A percentile compares a stretch with the other conserved stretches of the same genome.
These are phyloP conservation scores for Melinaea menophilus DNA, from an alignment of 2,888 invertebrate genomes.

Conservation along the genomic window DNA sequence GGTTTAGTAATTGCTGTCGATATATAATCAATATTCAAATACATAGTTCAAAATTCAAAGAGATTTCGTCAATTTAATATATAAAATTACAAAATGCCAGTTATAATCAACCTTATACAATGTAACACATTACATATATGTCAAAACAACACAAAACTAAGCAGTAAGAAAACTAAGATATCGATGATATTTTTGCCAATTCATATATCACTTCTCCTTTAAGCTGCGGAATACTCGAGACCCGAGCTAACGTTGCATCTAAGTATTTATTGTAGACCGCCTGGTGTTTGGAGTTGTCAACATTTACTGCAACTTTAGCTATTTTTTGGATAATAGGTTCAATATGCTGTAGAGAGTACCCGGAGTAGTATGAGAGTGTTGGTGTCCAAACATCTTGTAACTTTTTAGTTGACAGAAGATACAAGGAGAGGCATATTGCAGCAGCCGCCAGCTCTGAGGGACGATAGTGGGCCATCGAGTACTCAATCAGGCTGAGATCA, in stretches of 20 bases:
- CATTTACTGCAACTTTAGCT: constrained; percentile 82
- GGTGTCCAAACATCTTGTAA: constrained; percentile 82
- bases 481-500: constrained; percentile 89
- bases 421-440: constrained; percentile 84
- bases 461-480: constrained; percentile 84
- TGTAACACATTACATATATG: too few species aligned
- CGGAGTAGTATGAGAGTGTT: constrained; percentile 86
- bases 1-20: background rate
- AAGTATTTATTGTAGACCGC: constrained; percentile 83
- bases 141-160: too few species aligned
- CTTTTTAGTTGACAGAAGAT: constrained; percentile 73
- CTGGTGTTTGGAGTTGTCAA: constrained; percentile 84
- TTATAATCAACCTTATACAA: constrained; percentile 15
- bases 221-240: constrained; percentile 81
- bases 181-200: constrained; percentile 37
- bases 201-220: constrained; percentile 60
- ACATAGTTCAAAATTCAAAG: constrained; percentile 13
- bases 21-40: constrained; percentile 8
- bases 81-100: constrained; percentile 35
- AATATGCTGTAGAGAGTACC: constrained; percentile 83
- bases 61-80: constrained; percentile 28
- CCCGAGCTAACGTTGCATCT: constrained; percentile 77
- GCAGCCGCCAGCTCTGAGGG: constrained; percentile 93
- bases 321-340: constrained; percentile 82
- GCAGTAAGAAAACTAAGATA: background rate